Base-by-base conservation (phyloP, 2,113 vertebrate genomes). In the Anser brachyrhynchus region DNA sequence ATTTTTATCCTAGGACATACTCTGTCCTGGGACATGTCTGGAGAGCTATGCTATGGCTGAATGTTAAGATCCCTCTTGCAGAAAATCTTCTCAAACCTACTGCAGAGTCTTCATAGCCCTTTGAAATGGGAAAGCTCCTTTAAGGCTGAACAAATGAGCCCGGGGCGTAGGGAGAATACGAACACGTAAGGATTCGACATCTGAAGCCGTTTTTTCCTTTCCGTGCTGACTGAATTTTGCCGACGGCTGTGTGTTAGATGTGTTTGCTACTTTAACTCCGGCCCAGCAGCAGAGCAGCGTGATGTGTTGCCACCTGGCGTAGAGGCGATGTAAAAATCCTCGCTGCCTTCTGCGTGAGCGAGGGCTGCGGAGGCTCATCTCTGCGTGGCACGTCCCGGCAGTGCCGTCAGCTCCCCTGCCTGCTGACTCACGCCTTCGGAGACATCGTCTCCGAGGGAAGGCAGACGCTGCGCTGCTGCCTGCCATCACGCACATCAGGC, bases 291-390 rank as follows among this genome's bases (percentile, higher is more conserved):
- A 44, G 28, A 91, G 65, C 46, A 77, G 89, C 37, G 49, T 43
- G 58, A 6, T 84, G 28, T 75, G 91, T 92, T 96, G 97, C 96
- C 95, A 94, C 91, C 95, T 96, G 94, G 89, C n/a, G 96, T 91
- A 90, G 84, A 92, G 49, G 31, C 44, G 71, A 76, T 83, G 83
- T n/a, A 93, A 80, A 93, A 87, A 28, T 16, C 39, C 52, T 54
- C 3, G 84, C 59, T 46, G 66, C 20, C 6, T 77, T 15, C 67
- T 22, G 33, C 23, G 16, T 23, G 73, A 95, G 86, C 73, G 37
- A 26, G 51, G 66, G 18, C 57, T 84, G 96, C 93, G 73, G 86
- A 85, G 44, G 70, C 73, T 26, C 37, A 73, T 54, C 46, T 9
- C 62, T 19, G 58, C 16, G 2, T 10, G 75, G 49, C 31, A 54